Percentiles rank a stretch among this genome's conserved stretches.
Evolutionary conservation across 2,888 invertebrate genomes (phyloP).

Genomic region (Perdita meconis): DNA sequence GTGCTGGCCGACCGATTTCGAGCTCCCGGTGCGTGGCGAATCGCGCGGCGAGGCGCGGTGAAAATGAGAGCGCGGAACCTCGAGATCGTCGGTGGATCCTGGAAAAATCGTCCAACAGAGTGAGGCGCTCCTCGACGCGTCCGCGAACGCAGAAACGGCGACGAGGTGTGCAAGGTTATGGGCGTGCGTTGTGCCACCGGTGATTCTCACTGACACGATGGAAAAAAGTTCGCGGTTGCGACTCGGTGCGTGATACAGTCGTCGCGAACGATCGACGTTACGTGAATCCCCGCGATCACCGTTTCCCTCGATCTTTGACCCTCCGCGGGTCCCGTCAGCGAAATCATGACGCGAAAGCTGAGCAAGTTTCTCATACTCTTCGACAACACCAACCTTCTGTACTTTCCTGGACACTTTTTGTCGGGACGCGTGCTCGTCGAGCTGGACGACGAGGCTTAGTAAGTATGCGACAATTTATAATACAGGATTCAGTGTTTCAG

Average conservation of each 20-base stretch:
- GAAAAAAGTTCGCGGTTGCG: slow-evolving; percentile 45
- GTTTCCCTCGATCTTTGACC: slow-evolving; percentile 7
- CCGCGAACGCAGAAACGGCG: slow-evolving; percentile 41
- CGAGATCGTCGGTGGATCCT: slow-evolving; percentile 17
- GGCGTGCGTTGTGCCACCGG: slow-evolving; percentile 57
- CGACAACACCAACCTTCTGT: slow-evolving; percentile 96
- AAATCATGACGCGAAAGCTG: slow-evolving; percentile 93
- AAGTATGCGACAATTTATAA: slow-evolving; percentile 66
- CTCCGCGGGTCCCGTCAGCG: background rate
- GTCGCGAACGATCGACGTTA: slow-evolving; percentile 59
- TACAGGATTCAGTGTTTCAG: background rate
- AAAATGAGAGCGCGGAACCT: slow-evolving; percentile 36
- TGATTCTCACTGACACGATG: slow-evolving; percentile 60
- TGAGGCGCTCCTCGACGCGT: slow-evolving; percentile 22
- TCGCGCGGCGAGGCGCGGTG: background rate
- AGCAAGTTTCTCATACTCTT: slow-evolving; percentile 96
- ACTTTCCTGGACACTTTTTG: slow-evolving; percentile 97
- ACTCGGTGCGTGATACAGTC: slow-evolving; percentile 58
- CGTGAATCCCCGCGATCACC: slow-evolving; percentile 36
- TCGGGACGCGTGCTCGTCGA: slow-evolving; percentile 96
- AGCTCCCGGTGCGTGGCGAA: background rate
- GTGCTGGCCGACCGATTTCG: background rate
- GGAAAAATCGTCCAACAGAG: slow-evolving; percentile 13
- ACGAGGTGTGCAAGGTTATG: slow-evolving; percentile 57
- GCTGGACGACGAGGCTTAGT: slow-evolving; percentile 94